These are phyloP conservation scores for Suncus etruscus DNA, from an alignment of 2,113 vertebrate genomes.

Conservation along the genomic window DNA sequence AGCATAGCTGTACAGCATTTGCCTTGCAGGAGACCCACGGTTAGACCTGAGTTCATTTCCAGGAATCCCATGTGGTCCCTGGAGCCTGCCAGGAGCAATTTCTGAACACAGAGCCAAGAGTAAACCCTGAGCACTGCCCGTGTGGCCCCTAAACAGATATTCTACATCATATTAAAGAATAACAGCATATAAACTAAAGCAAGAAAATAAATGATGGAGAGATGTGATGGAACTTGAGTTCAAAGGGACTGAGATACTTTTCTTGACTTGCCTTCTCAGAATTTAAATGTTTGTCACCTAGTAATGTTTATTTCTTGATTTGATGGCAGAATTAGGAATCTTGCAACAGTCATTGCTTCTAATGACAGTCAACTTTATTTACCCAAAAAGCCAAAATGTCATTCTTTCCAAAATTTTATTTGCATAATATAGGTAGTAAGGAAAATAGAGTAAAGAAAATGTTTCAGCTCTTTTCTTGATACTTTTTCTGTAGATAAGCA, in stretches of 20 bases:
- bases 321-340: neutral
- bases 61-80: too few relatives aligned
- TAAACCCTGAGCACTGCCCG: too few relatives aligned
- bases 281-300: neutral
- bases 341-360: neutral
- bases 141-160: too few relatives aligned
- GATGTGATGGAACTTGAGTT: neutral
- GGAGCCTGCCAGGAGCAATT: too few relatives aligned
- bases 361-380: neutral
- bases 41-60: too few relatives aligned
- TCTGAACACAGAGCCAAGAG: too few relatives aligned
- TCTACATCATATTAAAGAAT: neutral
- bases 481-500: slow-evolving; percentile 14
- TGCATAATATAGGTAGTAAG: slow-evolving; percentile 11
- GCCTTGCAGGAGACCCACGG: too few relatives aligned
- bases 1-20: too few relatives aligned
- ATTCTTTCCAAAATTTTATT: slow-evolving; percentile 20
- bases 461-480: neutral
- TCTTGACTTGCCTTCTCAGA: neutral
- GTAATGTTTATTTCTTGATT: neutral
- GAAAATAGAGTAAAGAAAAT: slow-evolving; percentile 16
- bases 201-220: neutral
- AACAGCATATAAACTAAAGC: neutral
- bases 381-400: neutral
- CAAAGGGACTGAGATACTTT: neutral